Evolutionary conservation across 2,113 vertebrate genomes (phyloP), one percentile per base, ranked within the genome.

Genomic region (Pseudorectes ferrugineus): DNA sequence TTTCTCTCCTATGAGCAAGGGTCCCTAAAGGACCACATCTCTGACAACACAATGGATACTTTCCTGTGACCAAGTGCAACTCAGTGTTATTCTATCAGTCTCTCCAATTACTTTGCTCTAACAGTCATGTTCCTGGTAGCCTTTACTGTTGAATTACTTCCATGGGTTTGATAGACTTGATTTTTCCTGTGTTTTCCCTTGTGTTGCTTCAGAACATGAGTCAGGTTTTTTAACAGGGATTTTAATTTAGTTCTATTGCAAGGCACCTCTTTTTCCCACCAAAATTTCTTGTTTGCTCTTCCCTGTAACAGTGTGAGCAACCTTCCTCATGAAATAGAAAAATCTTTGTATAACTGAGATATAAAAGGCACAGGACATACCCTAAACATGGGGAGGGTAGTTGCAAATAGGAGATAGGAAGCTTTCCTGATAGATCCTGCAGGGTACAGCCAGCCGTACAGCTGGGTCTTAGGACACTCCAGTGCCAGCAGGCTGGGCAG

Each of bases 51-150:
- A 26, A 22, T 14, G 21, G 72, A 35, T 36, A 35, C 57, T 65
- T 80, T 26, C 49, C 65, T 81, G 68, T 61, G 91, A 74, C 31
- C 31, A 51, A 89, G 45, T 26, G 28, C 22, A 59, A 48, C 10
- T 63, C 38, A 33, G 49, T 2, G 2, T 28, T 66, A 40, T 45
- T 82, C 7, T 11, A 14, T 49, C 25, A 8, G 2, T 63, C 25
- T 78, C 43, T 15, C 18, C 13, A 49, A 2, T 46, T 74, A 51
- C 70, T 93, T 78, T 82, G 38, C 43, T 81, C 42, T 67, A 57
- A 45, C 35, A 78, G n/a, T 45, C 28, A 63, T 0, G 0, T 45
- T 92, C 38, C 42, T 1, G 1, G 24, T 46, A 70, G 57, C n/a
- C 48, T 66, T 94, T 85, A 42, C 17, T 82, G 66, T 26, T 66